Conservation (phyloP, 2,797 vertebrate genomes). For the Sarcophilus harrisii region DNA sequence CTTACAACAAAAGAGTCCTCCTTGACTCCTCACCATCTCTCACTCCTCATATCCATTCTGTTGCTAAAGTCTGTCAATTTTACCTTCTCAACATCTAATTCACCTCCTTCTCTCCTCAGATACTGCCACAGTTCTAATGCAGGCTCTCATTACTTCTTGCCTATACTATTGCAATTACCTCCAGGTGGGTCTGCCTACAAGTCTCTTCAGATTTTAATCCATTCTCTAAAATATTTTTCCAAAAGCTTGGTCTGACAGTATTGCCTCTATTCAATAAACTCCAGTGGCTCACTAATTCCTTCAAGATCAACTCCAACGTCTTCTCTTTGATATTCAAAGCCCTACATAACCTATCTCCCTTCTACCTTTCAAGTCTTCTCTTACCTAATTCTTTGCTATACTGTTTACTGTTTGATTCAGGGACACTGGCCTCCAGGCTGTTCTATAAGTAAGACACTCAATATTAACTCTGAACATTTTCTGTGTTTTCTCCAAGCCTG, state of each 20-base stretch:
- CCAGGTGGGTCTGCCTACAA: neutral
- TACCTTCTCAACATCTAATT: neutral
- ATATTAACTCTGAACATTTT: neutral
- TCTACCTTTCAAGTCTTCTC: neutral
- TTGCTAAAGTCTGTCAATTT: neutral
- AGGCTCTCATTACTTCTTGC: neutral
- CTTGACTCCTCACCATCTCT: neutral
- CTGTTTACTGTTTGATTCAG: neutral
- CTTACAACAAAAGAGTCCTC: neutral
- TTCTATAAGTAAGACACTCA: neutral
- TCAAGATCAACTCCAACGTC: neutral
- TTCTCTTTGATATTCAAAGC: neutral
- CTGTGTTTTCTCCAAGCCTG: neutral
- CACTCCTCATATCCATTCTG: neutral
- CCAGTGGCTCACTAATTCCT: neutral
- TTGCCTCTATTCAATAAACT: neutral
- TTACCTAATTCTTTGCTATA: neutral
- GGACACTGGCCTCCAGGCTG: neutral
- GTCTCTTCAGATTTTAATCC: neutral
- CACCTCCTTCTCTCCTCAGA: neutral
- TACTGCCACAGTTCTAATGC: neutral
- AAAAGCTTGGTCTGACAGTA: constrained; percentile 4
- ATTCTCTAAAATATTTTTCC: neutral
- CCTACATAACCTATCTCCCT: neutral
- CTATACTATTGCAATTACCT: neutral